These are phyloP conservation scores for Drosophila pseudotakahashii DNA, from an alignment of 2,888 invertebrate species.

Conservation along the genomic window DNA sequence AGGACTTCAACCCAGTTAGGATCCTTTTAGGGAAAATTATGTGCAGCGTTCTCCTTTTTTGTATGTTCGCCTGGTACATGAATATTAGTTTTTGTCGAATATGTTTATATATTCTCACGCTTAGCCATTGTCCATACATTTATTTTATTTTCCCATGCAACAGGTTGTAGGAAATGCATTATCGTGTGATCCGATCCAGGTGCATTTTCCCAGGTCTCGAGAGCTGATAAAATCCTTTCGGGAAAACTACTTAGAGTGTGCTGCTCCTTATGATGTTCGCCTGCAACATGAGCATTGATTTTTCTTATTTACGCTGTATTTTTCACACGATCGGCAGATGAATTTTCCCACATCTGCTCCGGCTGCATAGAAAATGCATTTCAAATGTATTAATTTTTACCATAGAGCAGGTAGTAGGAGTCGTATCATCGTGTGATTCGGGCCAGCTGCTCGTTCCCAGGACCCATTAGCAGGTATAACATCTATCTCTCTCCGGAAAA, in stretches of 20 bases:
- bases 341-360: constrained; percentile 6
- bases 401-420: constrained; percentile 29
- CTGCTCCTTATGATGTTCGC: not conserved
- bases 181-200: not conserved
- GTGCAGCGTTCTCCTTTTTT: too few species aligned
- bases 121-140: not conserved
- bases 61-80: too few species aligned
- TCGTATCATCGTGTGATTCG: constrained; percentile 19
- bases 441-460: constrained; percentile 29
- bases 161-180: not conserved
- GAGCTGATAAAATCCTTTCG: not conserved
- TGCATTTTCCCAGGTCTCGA: not conserved
- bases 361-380: constrained; percentile 1
- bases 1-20: too few species aligned
- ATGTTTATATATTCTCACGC: not conserved
- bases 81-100: too few species aligned
- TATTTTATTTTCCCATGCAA: not conserved
- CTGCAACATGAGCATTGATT: not conserved
- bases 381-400: constrained; percentile 2
- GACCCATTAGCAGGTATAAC: constrained; percentile 6
- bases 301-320: not conserved
- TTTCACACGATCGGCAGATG: constrained; percentile 12
- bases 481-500: not conserved
- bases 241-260: not conserved
- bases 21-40: too few species aligned